Percentiles rank a stretch among this genome's conserved stretches.
These are phyloP conservation scores for Porites divaricata DNA, from an alignment of 92 coral and sea anemone species.

Conservation along the genomic window DNA sequence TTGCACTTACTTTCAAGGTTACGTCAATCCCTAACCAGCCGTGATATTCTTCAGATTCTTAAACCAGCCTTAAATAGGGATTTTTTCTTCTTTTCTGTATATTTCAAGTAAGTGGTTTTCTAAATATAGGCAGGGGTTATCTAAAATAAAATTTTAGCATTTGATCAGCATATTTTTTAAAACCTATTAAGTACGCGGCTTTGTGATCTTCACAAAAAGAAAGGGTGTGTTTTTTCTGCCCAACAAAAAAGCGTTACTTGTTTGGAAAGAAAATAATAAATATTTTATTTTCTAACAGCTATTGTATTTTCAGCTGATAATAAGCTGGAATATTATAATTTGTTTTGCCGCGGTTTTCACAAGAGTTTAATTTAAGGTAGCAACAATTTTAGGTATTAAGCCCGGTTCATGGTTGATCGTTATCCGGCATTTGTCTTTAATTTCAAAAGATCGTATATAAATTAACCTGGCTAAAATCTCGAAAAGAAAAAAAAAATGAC, in stretches of 20 bases:
- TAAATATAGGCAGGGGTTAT: no score
- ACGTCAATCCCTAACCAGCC: no score
- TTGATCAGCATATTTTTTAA: not conserved
- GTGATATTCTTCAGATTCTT: no score
- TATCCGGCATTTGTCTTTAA: no score
- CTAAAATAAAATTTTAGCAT: no score
- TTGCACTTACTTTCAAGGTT: no score
- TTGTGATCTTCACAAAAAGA: not conserved
- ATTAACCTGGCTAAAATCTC: not conserved
- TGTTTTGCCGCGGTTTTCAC: not conserved
- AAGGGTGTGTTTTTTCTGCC: not conserved
- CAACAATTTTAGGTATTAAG: not conserved
- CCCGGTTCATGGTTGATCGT: no score
- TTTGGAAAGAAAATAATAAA: not conserved
- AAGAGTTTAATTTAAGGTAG: not conserved
- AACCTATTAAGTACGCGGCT: not conserved
- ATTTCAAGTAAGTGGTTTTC: no score
- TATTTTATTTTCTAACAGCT: not conserved
- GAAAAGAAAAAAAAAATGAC: not conserved
- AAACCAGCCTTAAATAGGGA: no score
- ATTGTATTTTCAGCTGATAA: not conserved
- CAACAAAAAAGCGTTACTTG: slow-evolving; percentile 4
- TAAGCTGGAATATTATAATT: not conserved
- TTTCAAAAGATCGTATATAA: no score
- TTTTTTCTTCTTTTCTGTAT: no score